Percentiles rank a stretch among this genome's conserved stretches.
Conservation (phyloP, 1,140 invertebrate genomes). For the Penaeus indicus region DNA sequence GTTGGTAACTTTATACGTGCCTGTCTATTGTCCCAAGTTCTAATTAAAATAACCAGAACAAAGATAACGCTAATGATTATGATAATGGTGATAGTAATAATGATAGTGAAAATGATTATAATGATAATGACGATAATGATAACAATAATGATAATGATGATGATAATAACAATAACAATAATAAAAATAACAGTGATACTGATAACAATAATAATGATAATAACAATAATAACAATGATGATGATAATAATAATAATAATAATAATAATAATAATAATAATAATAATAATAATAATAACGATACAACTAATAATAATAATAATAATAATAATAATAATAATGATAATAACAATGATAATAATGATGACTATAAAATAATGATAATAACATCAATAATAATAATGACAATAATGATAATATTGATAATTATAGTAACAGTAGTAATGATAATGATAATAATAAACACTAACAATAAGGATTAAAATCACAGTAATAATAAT, state of each 20-base stretch:
- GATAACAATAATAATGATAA: neutral
- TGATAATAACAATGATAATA: no score
- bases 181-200: neutral
- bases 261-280: neutral
- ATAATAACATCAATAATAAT: no score
- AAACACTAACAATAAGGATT: no score
- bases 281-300: no score
- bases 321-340: no score
- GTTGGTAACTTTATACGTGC: neutral
- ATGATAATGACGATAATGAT: neutral
- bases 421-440: no score
- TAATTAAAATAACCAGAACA: neutral
- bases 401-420: no score
- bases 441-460: no score
- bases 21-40: neutral
- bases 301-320: no score
- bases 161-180: neutral
- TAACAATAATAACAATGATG: neutral
- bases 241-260: neutral
- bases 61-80: neutral
- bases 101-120: neutral
- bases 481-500: no score
- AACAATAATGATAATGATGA: neutral
- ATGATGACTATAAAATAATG: no score
- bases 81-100: neutral